Conservation (phyloP, 2,888 invertebrate genomes). For the Cryptops parisi region DNA sequence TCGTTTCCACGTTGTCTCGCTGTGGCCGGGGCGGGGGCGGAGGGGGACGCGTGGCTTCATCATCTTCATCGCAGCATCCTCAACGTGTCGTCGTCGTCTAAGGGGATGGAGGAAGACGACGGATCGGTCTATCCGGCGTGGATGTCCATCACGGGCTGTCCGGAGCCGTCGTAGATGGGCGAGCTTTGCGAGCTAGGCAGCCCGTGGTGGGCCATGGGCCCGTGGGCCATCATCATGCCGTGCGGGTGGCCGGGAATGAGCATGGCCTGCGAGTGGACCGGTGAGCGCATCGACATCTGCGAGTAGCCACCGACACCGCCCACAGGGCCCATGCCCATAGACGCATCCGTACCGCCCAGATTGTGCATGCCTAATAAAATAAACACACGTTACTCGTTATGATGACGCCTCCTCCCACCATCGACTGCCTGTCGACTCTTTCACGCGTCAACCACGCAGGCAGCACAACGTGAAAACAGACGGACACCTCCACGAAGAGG, state of each 20-base stretch:
- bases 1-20: too few relatives aligned
- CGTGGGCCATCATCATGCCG: constrained; percentile 36
- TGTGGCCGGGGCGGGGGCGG: too few relatives aligned
- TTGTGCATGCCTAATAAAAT: constrained; percentile 22
- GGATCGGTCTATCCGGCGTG: constrained; percentile 26
- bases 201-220: constrained; percentile 32
- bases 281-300: constrained; percentile 34
- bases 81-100: too few relatives aligned
- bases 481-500: too few relatives aligned
- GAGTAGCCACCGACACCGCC: constrained; percentile 29
- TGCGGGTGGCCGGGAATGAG: constrained; percentile 36
- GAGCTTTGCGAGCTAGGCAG: constrained; percentile 33
- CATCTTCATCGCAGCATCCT: too few relatives aligned
- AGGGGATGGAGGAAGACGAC: too few relatives aligned
- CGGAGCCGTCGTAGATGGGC: constrained; percentile 28
- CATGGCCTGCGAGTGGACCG: constrained; percentile 37
- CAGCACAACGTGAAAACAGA: too few relatives aligned
- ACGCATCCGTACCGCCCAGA: constrained; percentile 19
- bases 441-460: too few relatives aligned
- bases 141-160: constrained; percentile 27
- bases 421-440: too few relatives aligned
- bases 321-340: constrained; percentile 25
- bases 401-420: too few relatives aligned
- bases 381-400: too few relatives aligned
- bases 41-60: too few relatives aligned